Conservation (phyloP, 2,888 invertebrate genomes). For the Stenolophus ochropezus region DNA sequence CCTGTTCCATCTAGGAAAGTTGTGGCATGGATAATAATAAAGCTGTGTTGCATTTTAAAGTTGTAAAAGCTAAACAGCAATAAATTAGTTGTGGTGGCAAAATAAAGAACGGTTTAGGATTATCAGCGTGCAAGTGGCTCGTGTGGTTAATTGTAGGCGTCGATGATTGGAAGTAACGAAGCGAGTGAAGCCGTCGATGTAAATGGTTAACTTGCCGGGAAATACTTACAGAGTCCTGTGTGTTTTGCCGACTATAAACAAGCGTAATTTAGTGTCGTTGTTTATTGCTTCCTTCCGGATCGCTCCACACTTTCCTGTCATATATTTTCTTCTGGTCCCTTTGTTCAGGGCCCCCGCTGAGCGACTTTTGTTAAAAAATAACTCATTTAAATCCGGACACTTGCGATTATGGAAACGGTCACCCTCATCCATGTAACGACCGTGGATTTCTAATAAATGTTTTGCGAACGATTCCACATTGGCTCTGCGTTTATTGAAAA, state of each 20-base stretch:
- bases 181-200: constrained; percentile 40
- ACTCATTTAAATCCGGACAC: constrained; percentile 45
- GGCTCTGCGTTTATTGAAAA: not conserved
- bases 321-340: constrained; percentile 57
- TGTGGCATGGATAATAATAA: too few species aligned
- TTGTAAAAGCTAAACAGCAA: too few species aligned
- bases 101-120: too few species aligned
- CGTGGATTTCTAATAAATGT: constrained; percentile 1
- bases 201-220: constrained; percentile 56
- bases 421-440: constrained; percentile 14
- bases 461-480: not conserved
- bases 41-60: too few species aligned
- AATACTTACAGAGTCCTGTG: constrained; percentile 53
- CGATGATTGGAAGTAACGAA: not conserved
- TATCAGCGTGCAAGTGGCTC: too few species aligned
- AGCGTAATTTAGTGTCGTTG: constrained; percentile 58
- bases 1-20: too few species aligned
- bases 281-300: constrained; percentile 58
- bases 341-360: constrained; percentile 37
- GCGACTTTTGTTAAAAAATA: constrained; percentile 46
- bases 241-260: constrained; percentile 56
- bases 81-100: too few species aligned
- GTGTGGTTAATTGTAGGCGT: too few species aligned
- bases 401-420: constrained; percentile 51
- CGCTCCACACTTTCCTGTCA: constrained; percentile 57